Conservation (phyloP, 2,888 invertebrate species). For the Melieria picta region DNA sequence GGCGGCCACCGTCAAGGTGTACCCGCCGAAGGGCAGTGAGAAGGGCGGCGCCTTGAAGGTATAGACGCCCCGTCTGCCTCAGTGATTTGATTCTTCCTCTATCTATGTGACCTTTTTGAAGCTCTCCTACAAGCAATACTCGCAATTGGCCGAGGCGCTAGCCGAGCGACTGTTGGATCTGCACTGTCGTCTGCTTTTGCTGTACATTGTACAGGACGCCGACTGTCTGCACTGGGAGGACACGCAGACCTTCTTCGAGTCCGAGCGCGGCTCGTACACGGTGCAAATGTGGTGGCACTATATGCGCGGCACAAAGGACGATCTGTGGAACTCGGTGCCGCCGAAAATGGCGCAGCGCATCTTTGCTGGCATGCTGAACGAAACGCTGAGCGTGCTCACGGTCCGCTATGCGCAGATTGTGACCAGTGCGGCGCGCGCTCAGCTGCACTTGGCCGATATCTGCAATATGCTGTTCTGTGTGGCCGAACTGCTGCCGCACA, state of each 20-base stretch:
- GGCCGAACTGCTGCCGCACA: conserved; percentile 76
- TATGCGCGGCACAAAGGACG: conserved; percentile 80
- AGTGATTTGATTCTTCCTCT: background rate
- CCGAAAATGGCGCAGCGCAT: conserved; percentile 88
- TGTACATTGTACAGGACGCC: conserved; percentile 85
- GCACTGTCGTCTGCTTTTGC: conserved; percentile 79
- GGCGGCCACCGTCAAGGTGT: conserved; percentile 61
- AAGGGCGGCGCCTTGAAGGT: conserved; percentile 64
- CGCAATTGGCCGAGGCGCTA: conserved; percentile 85
- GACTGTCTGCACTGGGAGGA: conserved; percentile 82
- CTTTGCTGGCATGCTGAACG: conserved; percentile 86
- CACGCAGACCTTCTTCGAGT: conserved; percentile 74
- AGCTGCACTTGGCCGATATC: conserved; percentile 76
- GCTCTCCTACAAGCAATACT: conserved; percentile 78
- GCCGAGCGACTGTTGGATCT: conserved; percentile 84
- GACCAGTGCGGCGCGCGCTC: conserved; percentile 71
- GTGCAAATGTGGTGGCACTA: conserved; percentile 92
- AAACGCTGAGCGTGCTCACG: conserved; percentile 82
- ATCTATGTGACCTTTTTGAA: conserved; percentile 43
- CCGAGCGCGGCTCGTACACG: conserved; percentile 81
- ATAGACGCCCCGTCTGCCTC: background rate
- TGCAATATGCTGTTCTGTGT: conserved; percentile 81
- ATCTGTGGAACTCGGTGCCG: conserved; percentile 88
- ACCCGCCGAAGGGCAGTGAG: conserved; percentile 64
- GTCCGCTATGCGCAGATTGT: conserved; percentile 83